A percentile compares a stretch with the other conserved stretches of the same genome.
Conservation (phyloP, 2,113 vertebrate genomes). For the Pelecanoides urinatrix region DNA sequence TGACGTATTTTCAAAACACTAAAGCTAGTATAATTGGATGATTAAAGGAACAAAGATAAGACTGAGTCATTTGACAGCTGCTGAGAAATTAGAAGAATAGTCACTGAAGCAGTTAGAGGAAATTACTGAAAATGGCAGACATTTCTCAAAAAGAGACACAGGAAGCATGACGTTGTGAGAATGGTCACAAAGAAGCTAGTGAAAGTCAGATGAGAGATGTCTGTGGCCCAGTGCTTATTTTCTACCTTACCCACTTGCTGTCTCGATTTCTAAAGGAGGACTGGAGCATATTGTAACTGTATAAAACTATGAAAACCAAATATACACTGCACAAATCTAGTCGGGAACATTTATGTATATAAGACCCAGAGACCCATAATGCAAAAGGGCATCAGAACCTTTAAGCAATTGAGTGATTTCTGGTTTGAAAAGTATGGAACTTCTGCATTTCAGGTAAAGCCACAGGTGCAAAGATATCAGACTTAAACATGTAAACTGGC, state of each 20-base stretch:
- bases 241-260: neutral
- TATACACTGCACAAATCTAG: neutral
- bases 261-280: neutral
- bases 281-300: neutral
- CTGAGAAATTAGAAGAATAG: neutral
- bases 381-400: neutral
- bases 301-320: neutral
- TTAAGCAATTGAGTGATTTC: neutral
- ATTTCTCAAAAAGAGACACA: neutral
- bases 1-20: neutral
- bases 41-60: slow-evolving; percentile 10
- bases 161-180: neutral
- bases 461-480: neutral
- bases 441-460: neutral
- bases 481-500: neutral
- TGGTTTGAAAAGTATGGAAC: neutral
- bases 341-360: neutral
- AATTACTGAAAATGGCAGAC: neutral
- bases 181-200: neutral
- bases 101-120: neutral
- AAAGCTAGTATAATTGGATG: neutral
- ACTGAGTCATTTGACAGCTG: neutral
- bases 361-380: neutral
- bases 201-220: neutral
- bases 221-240: neutral